phyloP scores from a whole-genome alignment of 2,888 invertebrate genomes.

The Ephialtes manifestator region DNA sequence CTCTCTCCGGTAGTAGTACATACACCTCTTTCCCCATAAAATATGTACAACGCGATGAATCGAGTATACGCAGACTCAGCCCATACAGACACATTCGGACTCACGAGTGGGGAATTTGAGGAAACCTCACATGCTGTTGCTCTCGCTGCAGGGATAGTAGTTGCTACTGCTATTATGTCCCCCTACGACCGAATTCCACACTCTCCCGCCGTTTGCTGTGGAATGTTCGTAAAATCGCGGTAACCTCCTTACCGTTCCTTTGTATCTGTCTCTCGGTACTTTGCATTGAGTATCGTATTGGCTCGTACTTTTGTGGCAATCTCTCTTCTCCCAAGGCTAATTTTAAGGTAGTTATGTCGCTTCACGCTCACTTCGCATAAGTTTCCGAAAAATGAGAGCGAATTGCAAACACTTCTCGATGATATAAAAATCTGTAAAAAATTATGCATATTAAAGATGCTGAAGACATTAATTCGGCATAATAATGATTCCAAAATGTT shows the following conservation, averaged over 20 bases:
- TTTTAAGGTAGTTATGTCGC: too few species aligned
- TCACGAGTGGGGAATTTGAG: background rate
- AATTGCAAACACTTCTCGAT: too few species aligned
- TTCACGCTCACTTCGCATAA: too few species aligned
- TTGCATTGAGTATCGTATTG: background rate
- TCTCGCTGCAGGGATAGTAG: background rate
- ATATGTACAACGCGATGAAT: slow-evolving; percentile 51
- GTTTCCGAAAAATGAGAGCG: too few species aligned
- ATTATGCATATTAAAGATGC: too few species aligned
- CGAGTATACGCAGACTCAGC: slow-evolving; percentile 2
- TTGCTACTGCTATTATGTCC: background rate
- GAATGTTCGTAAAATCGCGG: slow-evolving; percentile 12
- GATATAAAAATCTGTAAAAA: too few species aligned
- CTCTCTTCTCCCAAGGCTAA: background rate
- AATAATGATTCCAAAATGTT: too few species aligned
- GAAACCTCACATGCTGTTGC: background rate
- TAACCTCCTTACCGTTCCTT: slow-evolving; percentile 9
- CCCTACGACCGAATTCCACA: slow-evolving; percentile 19
- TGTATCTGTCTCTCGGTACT: background rate
- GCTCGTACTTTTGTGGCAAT: background rate
- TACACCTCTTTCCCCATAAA: slow-evolving; percentile 40
- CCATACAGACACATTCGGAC: slow-evolving; percentile 7
- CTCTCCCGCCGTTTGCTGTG: slow-evolving; percentile 3
- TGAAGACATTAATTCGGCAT: too few species aligned
- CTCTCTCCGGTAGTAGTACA: slow-evolving; percentile 16